phyloP scores from a whole-genome alignment of 2,797 vertebrate species.

The Chaenodraco wilsoni region DNA sequence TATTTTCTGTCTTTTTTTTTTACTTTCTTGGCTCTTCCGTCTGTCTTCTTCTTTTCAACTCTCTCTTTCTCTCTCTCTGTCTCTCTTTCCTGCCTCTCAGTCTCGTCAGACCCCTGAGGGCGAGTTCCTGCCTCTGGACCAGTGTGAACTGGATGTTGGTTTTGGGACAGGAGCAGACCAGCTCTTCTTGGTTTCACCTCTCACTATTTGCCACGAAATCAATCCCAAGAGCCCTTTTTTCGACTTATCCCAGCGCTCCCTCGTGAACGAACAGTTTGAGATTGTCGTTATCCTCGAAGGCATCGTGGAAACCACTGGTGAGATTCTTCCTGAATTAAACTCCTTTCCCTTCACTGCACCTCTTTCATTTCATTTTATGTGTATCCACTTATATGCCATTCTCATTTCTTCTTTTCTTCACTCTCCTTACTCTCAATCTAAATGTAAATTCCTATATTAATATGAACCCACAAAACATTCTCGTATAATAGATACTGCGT shows the following conservation, averaged over 20 bases:
- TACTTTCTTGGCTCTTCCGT: too few relatives aligned
- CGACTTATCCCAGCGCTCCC: conserved; percentile 90
- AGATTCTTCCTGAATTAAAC: conserved; percentile 28
- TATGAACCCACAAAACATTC: conserved; percentile 25
- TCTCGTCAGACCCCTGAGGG: conserved; percentile 93
- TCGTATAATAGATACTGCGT: conserved; percentile 34
- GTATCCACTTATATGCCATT: not conserved
- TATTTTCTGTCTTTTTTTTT: too few relatives aligned
- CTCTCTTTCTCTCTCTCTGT: too few relatives aligned
- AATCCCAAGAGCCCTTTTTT: conserved; percentile 92
- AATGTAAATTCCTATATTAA: conserved; percentile 56
- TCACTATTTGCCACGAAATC: conserved; percentile 94
- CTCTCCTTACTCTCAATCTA: conserved; percentile 37
- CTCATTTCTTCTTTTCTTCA: not conserved
- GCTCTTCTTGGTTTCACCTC: conserved; percentile 91
- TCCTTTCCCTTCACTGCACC: conserved; percentile 3
- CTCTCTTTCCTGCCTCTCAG: conserved; percentile 66
- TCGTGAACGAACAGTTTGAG: conserved; percentile 90
- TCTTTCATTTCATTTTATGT: not conserved
- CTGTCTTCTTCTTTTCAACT: too few relatives aligned
- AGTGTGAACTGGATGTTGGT: conserved; percentile 92
- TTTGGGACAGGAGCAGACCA: conserved; percentile 93
- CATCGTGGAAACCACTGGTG: conserved; percentile 93
- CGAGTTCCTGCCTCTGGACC: conserved; percentile 92
- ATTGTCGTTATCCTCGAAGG: conserved; percentile 93